Evolutionary conservation across 1,140 invertebrate species (phyloP).

Genomic region (Carposina sasakii): DNA sequence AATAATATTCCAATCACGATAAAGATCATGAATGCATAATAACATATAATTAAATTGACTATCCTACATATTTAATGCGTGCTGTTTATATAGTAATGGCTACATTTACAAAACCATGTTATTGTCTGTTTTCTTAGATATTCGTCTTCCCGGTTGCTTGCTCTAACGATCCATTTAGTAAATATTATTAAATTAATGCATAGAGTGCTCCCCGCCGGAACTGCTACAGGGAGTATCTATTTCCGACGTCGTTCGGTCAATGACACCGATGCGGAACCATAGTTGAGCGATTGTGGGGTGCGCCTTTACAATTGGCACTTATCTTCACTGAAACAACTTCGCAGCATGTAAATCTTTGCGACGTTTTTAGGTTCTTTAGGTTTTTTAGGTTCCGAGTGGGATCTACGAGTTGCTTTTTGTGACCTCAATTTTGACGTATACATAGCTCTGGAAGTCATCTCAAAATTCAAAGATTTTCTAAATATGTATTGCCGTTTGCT

Average conservation of each 20-base stretch:
- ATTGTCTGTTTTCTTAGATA: background rate
- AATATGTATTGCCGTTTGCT: no score
- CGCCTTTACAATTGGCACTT: conserved; percentile 32
- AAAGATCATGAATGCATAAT: background rate
- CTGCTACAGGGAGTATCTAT: conserved; percentile 48
- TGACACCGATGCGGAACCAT: conserved; percentile 51
- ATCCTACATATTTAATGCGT: background rate
- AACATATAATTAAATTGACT: background rate
- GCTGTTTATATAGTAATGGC: background rate
- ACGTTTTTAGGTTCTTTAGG: background rate
- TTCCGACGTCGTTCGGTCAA: conserved; percentile 52
- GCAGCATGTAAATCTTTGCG: background rate
- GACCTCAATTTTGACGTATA: background rate
- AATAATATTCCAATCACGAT: no score
- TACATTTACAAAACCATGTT: background rate
- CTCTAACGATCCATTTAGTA: background rate
- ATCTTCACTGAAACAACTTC: conserved; percentile 8
- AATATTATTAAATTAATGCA: conserved; percentile 21
- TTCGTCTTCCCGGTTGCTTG: background rate
- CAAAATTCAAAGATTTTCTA: no score
- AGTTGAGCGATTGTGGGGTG: conserved; percentile 41
- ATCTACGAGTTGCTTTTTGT: background rate
- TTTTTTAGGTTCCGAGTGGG: background rate
- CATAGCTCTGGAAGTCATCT: no score
- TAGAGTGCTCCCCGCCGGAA: conserved; percentile 34